A percentile compares a stretch with the other conserved stretches of the same genome.
phyloP scores from a whole-genome alignment of 2,797 vertebrate species.

The Carcharodon carcharias region DNA sequence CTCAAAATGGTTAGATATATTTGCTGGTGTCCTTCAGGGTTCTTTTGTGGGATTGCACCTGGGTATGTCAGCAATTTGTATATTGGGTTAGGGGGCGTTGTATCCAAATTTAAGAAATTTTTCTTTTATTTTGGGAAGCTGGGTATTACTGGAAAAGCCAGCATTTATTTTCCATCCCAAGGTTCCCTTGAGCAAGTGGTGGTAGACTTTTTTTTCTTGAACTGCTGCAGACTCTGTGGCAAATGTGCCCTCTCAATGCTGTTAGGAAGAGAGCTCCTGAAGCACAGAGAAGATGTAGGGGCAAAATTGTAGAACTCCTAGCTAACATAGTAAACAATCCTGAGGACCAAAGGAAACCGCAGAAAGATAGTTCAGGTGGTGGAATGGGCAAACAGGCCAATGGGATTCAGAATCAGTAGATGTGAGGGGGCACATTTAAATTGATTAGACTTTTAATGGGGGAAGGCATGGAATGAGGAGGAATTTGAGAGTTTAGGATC shows the following conservation, averaged over 20 bases:
- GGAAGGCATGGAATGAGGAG: no score
- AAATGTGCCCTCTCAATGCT: not conserved
- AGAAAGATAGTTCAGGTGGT: not conserved
- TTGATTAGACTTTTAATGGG: no score
- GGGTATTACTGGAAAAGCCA: not conserved
- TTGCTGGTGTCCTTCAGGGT: not conserved
- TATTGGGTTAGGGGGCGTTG: not conserved
- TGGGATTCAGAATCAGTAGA: not conserved
- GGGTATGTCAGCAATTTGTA: no score
- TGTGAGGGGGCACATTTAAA: not conserved
- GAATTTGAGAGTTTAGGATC: no score
- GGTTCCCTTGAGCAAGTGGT: not conserved
- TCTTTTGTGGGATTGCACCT: not conserved
- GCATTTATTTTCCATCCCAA: not conserved
- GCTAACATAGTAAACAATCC: not conserved
- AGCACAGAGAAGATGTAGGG: not conserved
- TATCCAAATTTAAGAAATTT: not conserved
- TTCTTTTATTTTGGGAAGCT: not conserved
- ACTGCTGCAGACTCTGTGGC: not conserved
- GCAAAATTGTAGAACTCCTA: not conserved
- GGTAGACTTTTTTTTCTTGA: not conserved
- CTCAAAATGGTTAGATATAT: no score
- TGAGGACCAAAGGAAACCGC: not conserved
- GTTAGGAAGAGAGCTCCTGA: not conserved
- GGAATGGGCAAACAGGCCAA: not conserved